Base-by-base conservation (phyloP, 2,797 vertebrate species). In the Xenopus petersii region DNA sequence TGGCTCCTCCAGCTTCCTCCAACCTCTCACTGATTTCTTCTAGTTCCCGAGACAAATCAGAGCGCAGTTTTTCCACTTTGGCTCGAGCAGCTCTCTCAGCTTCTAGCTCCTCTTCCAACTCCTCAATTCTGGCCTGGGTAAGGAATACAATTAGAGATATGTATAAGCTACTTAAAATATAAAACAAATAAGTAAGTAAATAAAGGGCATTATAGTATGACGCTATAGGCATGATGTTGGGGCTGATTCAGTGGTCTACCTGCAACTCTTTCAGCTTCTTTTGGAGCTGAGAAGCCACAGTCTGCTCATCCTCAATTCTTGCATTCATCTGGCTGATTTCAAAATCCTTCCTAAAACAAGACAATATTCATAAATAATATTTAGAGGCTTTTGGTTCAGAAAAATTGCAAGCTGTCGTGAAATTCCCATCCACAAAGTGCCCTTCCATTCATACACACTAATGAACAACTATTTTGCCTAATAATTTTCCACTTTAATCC, bases 261-360 rank as follows among this genome's bases (percentile, higher is more conserved):
- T 95, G 94, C 17, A 94, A 86, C 81, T 95, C 94, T 78, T 95
- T 98, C 71, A 95, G 69, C 82, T 95, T 95, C 82, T 95, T 98
- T 81, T 95, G 95, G 47, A 96, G 89, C 84, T 98, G 93, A 59
- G 83, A 80, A 4, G 82, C 81, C 26, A 94, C 70, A 0, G 90
- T 88, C 79, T 96, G 96, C 56, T 97, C 95, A 12, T 97, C 95
- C 66, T 97, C 95, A 0, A 98, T 93, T 82, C 81, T 93, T 6
- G 81, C 83, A 49, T 90, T 95, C 36, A 95, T 90, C 30, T 94
- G 91, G n/a, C 81, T 93, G 24, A 96, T 64, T 77, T 98, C 96
- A 84, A 98, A 98, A 73, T 98, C 95, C 75, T 97, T 98, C 87
- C 95, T 97, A 82, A 13, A 1, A 11, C 51, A 42, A 51, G 56